Evolutionary conservation across 2,113 vertebrate genomes (phyloP), one percentile per base, ranked within the genome.

Genomic region (Syngnathus typhle): DNA sequence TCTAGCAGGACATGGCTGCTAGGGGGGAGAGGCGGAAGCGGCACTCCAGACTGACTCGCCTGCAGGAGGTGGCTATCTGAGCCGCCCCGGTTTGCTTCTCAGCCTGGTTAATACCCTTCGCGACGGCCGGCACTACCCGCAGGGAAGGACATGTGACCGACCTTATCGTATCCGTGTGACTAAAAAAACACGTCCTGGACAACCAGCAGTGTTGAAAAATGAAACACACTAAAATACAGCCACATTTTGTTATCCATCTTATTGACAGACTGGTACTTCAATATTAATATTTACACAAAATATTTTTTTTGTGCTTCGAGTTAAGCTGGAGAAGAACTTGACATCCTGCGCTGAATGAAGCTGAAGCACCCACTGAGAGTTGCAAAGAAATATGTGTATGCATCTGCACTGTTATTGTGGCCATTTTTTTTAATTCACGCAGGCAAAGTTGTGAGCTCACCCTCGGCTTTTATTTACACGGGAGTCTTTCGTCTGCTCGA

Each of bases 401-500:
- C 80, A 79, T 84, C 79, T 84, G 80, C 85, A 86, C 82, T 82
- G 80, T 88, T 88, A 87, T 82, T 88, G 87, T 88, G 82, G 67
- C 77, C 71, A 71, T 83, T 41, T 41, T 41, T 41, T 41, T 47
- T 75, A 74, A 84, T 90, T 89, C 78, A 87, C 71, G 71, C 67
- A 49, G 67, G 82, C 80, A 81, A 84, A 85, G 74, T 88, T 86
- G 87, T 83, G 76, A 77, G 83, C 85, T 89, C 85, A 86, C 86
- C 83, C 86, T 86, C 82, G 80, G 84, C 87, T 89, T 88, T 87
- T 88, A 88, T 90, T 89, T 85, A 85, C 88, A 82, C 70, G 78
- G 83, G 71, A 72, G 84, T 85, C 81, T 89, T 88, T 89, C 82
- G 82, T 76, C 66, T 79, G 82, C 84, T 72, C 84, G 43, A 78